Percentiles rank a stretch among this genome's conserved stretches.
Evolutionary conservation across 2,888 invertebrate genomes (phyloP).

Genomic region (Harpalus rubripes): DNA sequence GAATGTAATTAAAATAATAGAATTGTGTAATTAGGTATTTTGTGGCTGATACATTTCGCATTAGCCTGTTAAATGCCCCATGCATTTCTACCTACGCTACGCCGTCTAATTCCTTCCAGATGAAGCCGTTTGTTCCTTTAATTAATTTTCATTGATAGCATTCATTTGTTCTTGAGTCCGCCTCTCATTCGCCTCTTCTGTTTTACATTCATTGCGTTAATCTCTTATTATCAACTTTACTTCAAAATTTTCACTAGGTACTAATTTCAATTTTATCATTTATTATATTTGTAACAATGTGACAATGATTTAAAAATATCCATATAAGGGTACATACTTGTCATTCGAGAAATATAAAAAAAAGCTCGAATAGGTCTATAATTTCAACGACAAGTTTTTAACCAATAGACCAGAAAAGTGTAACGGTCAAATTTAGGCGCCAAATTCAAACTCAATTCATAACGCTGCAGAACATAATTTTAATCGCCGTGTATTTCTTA

Average conservation of each 20-base stretch:
- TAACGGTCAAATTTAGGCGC: no score
- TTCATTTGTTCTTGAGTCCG: constrained; percentile 33
- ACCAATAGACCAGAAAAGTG: no score
- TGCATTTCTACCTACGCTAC: constrained; percentile 36
- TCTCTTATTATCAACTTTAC: constrained; percentile 15
- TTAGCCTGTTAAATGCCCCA: constrained; percentile 17
- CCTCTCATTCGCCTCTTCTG: constrained; percentile 34
- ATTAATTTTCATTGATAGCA: constrained; percentile 49
- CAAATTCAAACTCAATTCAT: no score
- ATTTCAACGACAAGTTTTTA: no score
- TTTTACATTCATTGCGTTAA: constrained; percentile 31
- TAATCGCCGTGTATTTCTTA: no score
- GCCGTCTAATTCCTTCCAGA: constrained; percentile 43
- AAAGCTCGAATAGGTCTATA: no score
- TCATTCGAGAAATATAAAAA: no score
- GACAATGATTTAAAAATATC: no score
- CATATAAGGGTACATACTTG: no score
- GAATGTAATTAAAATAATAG: constrained; percentile 33
- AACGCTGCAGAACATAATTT: no score
- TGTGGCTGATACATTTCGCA: constrained; percentile 41
- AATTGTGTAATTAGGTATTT: constrained; percentile 40
- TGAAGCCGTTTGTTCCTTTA: constrained; percentile 46
- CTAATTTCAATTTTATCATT: no score
- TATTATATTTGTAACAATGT: no score
- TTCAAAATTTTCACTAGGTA: background rate